phyloP scores from a whole-genome alignment of 2,113 vertebrate species.

The Datnioides undecimradiatus region DNA sequence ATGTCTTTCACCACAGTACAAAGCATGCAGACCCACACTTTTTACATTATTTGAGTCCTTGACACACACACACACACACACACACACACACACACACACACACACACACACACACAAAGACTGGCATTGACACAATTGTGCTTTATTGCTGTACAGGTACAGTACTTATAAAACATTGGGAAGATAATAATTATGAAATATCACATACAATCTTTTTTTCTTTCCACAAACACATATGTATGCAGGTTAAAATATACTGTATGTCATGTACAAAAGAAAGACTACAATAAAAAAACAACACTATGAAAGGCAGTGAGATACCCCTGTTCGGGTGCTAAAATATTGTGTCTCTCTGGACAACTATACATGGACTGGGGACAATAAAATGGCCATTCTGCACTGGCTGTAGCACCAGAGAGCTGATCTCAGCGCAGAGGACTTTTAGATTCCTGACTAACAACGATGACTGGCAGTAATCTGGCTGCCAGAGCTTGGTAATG shows the following conservation, averaged over 20 bases:
- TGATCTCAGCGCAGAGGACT: conserved; percentile 50
- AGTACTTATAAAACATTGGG: conserved; percentile 85
- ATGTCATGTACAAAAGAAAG: conserved; percentile 79
- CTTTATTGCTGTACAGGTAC: conserved; percentile 88
- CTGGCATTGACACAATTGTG: conserved; percentile 77
- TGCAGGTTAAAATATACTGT: conserved; percentile 75
- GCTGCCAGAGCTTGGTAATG: conserved; percentile 40
- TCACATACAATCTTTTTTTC: conserved; percentile 77
- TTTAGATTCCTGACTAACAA: conserved; percentile 49
- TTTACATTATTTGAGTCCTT: not conserved
- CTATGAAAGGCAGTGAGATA: conserved; percentile 77
- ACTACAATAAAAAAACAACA: conserved; percentile 48
- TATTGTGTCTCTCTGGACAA: conserved; percentile 51
- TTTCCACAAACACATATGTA: conserved; percentile 81
- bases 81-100: not conserved
- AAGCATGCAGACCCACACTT: not conserved
- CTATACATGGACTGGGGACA: conserved; percentile 53
- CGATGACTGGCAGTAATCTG: conserved; percentile 49
- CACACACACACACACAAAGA: conserved; percentile 1
- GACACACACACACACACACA: not conserved
- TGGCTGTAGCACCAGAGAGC: conserved; percentile 60
- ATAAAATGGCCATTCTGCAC: conserved; percentile 40
- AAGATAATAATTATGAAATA: conserved; percentile 82
- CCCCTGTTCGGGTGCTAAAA: conserved; percentile 61
- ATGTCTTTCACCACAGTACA: not conserved